Conservation (phyloP, 2,888 invertebrate species). For the Steinernema hermaphroditum region DNA sequence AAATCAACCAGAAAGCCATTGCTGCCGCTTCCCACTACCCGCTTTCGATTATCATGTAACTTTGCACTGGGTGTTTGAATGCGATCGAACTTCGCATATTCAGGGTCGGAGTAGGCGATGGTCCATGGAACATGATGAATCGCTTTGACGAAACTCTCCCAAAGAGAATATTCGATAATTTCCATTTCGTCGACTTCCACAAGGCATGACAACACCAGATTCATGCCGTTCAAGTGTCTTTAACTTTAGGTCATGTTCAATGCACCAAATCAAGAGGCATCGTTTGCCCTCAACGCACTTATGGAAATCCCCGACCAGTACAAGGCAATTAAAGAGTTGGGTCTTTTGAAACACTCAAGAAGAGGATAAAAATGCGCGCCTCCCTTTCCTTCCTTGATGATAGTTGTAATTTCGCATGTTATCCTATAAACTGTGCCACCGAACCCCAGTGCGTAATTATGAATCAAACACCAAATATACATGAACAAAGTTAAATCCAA, state of each 20-base stretch:
- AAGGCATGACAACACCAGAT: slow-evolving; percentile 53
- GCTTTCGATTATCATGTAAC: slow-evolving; percentile 69
- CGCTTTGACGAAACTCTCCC: slow-evolving; percentile 70
- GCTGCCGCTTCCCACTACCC: slow-evolving; percentile 69
- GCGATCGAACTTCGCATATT: too few relatives aligned
- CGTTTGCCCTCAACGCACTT: slow-evolving; percentile 70
- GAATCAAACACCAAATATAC: too few relatives aligned
- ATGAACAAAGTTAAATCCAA: too few relatives aligned
- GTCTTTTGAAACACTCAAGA: slow-evolving; percentile 62
- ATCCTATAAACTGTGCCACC: background rate
- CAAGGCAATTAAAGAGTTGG: slow-evolving; percentile 61
- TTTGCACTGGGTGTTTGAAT: background rate
- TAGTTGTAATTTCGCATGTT: background rate
- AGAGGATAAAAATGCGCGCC: slow-evolving; percentile 44
- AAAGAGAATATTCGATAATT: slow-evolving; percentile 70
- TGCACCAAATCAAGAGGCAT: slow-evolving; percentile 66
- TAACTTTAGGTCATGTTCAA: slow-evolving; percentile 64
- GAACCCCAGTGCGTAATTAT: too few relatives aligned
- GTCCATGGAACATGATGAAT: slow-evolving; percentile 70
- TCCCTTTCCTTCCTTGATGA: background rate
- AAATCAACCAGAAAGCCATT: slow-evolving; percentile 68
- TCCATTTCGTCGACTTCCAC: slow-evolving; percentile 71
- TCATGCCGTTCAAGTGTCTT: background rate
- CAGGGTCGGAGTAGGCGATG: slow-evolving; percentile 71
- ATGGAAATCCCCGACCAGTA: slow-evolving; percentile 71